Base-by-base conservation (phyloP, 2,888 invertebrate genomes). In the Sisyra nigra region DNA sequence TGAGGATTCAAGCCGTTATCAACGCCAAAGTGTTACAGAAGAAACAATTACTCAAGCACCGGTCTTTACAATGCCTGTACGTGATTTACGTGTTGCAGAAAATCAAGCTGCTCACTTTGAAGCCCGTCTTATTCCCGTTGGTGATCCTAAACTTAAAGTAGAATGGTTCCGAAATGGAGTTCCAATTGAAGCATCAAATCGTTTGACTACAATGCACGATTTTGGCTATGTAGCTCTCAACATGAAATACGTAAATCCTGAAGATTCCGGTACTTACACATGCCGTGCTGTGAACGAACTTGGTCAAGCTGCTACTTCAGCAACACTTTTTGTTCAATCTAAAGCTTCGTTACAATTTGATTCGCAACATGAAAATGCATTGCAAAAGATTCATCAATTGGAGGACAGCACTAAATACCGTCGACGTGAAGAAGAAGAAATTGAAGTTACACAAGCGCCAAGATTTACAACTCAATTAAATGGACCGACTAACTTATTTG, bases 221-320 rank as follows among this genome's bases (percentile, higher is more conserved):
- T 96, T 97, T 60, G 97, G 97, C 40, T 96, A 93, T 60, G 96
- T 96, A 18, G 92, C 93, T 32, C 68, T 91, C 13, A 91, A 92
- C 54, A 85, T 91, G 84, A 89, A 89, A 59, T 89, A 89, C 54
- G 88, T 88, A 0, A 87, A 87, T 57, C 91, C 93, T 15, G 92
- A 92, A 63, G 97, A 97, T 65, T 89, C 92, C 2, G 96, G 96
- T 37, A 89, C 92, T 32, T 96, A 96, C 62, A 94, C 93, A 2
- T 92, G 94, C 59, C 77, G 91, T 45, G 93, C 94, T 32, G 72
- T 79, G 8, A 93, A 94, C 55, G 89, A 92, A 52, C 68, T 93
- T 44, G 96, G 96, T 44, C 88, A 94, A 68, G 94, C 96, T 13
- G 86, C 91, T 1, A 93, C 93, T 33, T 89, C 93, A 6, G 89